Evolutionary conservation across 2,113 vertebrate species (phyloP), one percentile per base, ranked within the genome.

Genomic region (Zingel zingel): DNA sequence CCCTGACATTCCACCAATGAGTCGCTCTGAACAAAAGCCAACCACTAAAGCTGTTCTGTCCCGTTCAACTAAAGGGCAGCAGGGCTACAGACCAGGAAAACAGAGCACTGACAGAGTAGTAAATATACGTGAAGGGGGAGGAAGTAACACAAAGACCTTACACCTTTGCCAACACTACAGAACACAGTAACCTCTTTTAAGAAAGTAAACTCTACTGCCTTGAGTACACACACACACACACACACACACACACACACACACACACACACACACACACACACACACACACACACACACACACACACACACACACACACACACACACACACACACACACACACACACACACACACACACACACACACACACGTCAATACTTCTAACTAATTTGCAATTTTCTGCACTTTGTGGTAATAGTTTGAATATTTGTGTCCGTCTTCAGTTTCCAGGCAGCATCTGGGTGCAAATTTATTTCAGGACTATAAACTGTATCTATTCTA

Each of bases 11-110:
- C 81, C 48, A 64, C 30, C 51, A 74, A 53, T 54, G 56, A 89
- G 45, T 53, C 33, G 16, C 77, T 54, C 57, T 75, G 63, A 74
- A 84, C 56, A 75, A 83, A 74, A 73, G 73, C 79, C 79, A 87
- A 76, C 64, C 79, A 47, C 68, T 71, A 62, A 86, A 81, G 70
- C 63, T 61, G 67, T 30, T 50, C 63, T 61, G 68, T 50, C 48
- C 47, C 4, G 21, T 77, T 86, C 58, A 81, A 18, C 59, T 68
- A 73, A 63, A 81, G 70, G 62, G 62, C 78, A 81, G 50, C 27
- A 1, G 43, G 56, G 61, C 43, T 21, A 39, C 53, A 62, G 67
- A 57, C 1, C 8, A 9, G 19, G 62, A 19, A 67, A 47, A 77
- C 19, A 53, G 53, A 62, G 57, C 43, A 76, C n/a, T 61, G 36